Conservation (phyloP, 2,797 vertebrate species). For the Acanthurus lineatus region DNA sequence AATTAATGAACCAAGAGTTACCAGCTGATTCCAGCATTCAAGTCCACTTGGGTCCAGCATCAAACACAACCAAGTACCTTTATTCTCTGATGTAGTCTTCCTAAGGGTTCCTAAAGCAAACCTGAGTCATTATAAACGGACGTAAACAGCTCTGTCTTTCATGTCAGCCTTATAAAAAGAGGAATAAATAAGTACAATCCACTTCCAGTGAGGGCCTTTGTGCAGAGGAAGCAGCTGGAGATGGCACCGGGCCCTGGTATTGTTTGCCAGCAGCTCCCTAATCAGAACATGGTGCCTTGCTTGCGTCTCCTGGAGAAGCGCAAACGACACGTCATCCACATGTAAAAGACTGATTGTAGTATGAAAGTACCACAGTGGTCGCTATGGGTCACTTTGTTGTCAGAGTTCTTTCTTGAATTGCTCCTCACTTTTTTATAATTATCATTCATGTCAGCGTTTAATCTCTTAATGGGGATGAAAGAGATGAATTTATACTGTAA, state of each 20-base stretch:
- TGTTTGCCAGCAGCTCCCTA: conserved; percentile 73
- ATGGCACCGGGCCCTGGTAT: conserved; percentile 77
- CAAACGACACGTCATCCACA: conserved; percentile 57
- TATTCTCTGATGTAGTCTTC: conserved; percentile 65
- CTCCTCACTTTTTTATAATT: conserved; percentile 15
- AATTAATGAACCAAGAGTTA: conserved; percentile 42
- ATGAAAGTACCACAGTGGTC: conserved; percentile 32
- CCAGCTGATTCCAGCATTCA: conserved; percentile 54
- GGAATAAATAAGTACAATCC: conserved; percentile 76
- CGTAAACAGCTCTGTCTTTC: conserved; percentile 72
- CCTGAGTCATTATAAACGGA: conserved; percentile 75
- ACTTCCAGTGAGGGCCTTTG: conserved; percentile 69
- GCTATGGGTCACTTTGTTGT: conserved; percentile 29
- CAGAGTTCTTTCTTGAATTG: conserved; percentile 20
- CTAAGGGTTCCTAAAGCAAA: conserved; percentile 63
- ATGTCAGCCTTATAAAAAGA: conserved; percentile 72
- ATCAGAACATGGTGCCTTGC: conserved; percentile 65
- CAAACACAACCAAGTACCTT: conserved; percentile 61
- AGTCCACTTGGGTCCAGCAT: conserved; percentile 54
- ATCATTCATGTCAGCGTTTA: conserved; percentile 29
- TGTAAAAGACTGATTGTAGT: conserved; percentile 38
- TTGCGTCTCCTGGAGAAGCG: conserved; percentile 59
- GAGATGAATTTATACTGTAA: conserved; percentile 45
- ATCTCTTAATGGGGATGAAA: conserved; percentile 22
- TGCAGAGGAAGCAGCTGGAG: conserved; percentile 81